A percentile compares a stretch with the other conserved stretches of the same genome.
Evolutionary conservation across 2,888 invertebrate genomes (phyloP).

Genomic region (Macaria liturata): DNA sequence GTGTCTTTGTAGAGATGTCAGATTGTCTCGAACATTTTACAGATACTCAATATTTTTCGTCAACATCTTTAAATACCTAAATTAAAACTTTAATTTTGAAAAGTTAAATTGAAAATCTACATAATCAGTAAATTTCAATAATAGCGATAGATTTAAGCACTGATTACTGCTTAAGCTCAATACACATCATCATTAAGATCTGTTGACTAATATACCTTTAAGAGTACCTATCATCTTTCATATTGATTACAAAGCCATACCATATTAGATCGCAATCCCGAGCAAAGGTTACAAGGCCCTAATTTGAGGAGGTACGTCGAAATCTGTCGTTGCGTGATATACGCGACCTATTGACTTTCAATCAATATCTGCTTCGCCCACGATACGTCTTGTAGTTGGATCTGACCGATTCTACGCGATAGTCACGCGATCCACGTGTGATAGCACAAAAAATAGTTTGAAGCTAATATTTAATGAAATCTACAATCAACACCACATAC

Average conservation of each 20-base stretch:
- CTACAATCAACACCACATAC: no score
- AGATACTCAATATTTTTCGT: neutral
- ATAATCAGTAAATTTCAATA: no score
- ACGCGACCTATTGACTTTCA: conserved; percentile 60
- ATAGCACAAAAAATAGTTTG: neutral
- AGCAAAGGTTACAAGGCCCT: conserved; percentile 35
- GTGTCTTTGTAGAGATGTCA: conserved; percentile 1
- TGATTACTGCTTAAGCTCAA: no score
- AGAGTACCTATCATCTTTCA: no score
- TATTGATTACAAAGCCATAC: no score
- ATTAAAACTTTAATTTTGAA: no score
- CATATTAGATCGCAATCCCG: conserved; percentile 20
- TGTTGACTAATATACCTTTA: no score
- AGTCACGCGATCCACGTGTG: conserved; percentile 14
- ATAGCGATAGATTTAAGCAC: no score
- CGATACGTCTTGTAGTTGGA: conserved; percentile 28
- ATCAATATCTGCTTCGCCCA: conserved; percentile 54
- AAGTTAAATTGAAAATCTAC: no score
- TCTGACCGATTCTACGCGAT: neutral
- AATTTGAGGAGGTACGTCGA: conserved; percentile 41
- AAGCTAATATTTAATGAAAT: no score
- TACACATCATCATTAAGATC: no score
- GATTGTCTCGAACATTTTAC: neutral
- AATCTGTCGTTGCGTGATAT: conserved; percentile 48
- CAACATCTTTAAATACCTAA: no score